These are phyloP conservation scores for Tuberolachnus salignus DNA, from an alignment of 2,888 invertebrate species.

Conservation along the genomic window DNA sequence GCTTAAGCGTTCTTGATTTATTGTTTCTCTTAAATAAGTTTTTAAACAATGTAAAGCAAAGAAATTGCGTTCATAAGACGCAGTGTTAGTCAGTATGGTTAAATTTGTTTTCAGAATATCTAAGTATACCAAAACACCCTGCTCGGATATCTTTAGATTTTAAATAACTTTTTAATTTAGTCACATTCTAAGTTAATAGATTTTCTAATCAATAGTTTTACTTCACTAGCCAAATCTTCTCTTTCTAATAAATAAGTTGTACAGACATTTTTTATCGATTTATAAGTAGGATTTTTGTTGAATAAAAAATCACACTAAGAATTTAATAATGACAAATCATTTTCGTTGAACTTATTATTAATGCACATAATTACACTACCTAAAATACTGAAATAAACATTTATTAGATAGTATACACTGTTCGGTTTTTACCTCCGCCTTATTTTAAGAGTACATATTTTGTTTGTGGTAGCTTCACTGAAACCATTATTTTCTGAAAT, in stretches of 20 bases:
- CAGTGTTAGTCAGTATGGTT: no score
- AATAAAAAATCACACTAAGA: constrained; percentile 18
- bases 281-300: background rate
- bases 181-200: background rate
- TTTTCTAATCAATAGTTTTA: constrained; percentile 8
- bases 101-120: no score
- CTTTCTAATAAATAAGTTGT: background rate
- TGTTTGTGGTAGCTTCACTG: background rate
- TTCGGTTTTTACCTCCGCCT: background rate
- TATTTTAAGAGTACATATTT: constrained; percentile 3
- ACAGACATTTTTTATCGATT: constrained; percentile 4
- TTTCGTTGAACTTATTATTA: constrained; percentile 12
- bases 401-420: background rate
- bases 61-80: no score
- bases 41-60: no score
- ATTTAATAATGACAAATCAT: constrained; percentile 4
- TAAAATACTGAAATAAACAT: background rate
- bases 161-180: background rate
- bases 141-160: background rate
- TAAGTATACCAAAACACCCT: no score
- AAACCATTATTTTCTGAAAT: constrained; percentile 16
- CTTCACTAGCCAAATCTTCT: background rate
- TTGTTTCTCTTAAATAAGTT: no score
- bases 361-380: constrained; percentile 12
- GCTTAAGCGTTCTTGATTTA: no score